A percentile compares a stretch with the other conserved stretches of the same genome.
Conservation (phyloP, 2,113 vertebrate genomes). For the Glaucomys volans region DNA sequence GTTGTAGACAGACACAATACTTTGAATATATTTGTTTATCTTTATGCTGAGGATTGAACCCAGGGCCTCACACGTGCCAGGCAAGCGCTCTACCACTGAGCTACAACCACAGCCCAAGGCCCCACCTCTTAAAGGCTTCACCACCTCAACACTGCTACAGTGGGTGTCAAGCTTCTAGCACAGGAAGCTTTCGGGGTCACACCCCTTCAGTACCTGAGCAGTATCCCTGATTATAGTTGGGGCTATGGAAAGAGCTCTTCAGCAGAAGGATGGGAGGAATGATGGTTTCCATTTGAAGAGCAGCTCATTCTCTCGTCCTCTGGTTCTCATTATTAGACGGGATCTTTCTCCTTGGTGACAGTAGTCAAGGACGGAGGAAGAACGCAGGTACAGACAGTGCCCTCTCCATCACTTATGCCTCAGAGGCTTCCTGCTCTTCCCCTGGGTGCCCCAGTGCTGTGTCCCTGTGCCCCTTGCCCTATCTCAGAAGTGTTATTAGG, state of each 20-base stretch:
- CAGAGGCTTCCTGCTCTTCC: neutral
- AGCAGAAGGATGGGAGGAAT: neutral
- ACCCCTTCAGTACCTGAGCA: neutral
- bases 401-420: neutral
- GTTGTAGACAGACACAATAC: too few relatives aligned
- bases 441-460: neutral
- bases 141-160: neutral
- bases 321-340: neutral
- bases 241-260: neutral
- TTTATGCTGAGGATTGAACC: too few relatives aligned
- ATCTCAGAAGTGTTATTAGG: fast-evolving
- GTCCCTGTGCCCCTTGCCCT: neutral
- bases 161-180: too few relatives aligned
- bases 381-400: neutral
- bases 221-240: neutral
- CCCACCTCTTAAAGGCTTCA: neutral
- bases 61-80: too few relatives aligned
- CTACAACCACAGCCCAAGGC: too few relatives aligned
- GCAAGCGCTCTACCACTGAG: too few relatives aligned
- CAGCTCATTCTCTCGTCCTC: neutral
- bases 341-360: neutral
- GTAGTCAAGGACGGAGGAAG: neutral
- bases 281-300: neutral
- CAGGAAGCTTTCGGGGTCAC: neutral
- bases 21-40: too few relatives aligned